These are phyloP conservation scores for Diplogasteroides magnus DNA, from an alignment of 1,140 invertebrate species.

Conservation along the genomic window DNA sequence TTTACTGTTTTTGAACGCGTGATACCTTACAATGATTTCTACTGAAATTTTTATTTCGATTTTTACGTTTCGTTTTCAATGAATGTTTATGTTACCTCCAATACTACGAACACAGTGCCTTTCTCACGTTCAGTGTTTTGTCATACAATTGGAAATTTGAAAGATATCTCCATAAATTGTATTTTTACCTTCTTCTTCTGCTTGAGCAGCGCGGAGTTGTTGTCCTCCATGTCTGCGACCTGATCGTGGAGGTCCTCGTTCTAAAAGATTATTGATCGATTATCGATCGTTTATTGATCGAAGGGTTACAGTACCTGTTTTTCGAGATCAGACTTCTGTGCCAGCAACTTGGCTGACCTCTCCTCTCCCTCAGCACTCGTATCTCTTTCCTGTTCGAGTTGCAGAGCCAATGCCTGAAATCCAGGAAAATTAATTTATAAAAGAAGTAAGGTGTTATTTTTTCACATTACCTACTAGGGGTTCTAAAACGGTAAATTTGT, in stretches of 20 bases:
- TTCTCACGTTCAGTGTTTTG: constrained; percentile 89
- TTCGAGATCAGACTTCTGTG: constrained; percentile 84
- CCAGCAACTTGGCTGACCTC: constrained; percentile 79
- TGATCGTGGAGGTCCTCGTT: constrained; percentile 44
- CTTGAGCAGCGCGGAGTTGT: constrained; percentile 38
- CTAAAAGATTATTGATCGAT: constrained; percentile 46
- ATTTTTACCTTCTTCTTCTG: constrained; percentile 41
- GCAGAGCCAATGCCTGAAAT: constrained; percentile 75
- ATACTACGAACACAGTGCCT: constrained; percentile 92
- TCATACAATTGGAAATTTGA: no score
- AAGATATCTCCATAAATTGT: no score
- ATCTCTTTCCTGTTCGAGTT: constrained; percentile 84
- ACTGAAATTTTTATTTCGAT: no score
- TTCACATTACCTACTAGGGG: constrained; percentile 71
- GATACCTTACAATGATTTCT: no score
- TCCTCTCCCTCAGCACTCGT: constrained; percentile 81
- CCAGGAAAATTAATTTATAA: constrained; percentile 55
- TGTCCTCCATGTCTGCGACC: constrained; percentile 48
- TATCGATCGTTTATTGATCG: constrained; percentile 86
- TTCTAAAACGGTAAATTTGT: no score
- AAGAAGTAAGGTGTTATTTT: constrained; percentile 29
- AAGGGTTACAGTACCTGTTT: constrained; percentile 80
- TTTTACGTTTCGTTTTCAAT: no score
- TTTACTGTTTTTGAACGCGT: no score
- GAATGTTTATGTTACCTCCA: no score